Evolutionary conservation across 2,113 vertebrate genomes (phyloP).

Genomic region (Corvus cornix): DNA sequence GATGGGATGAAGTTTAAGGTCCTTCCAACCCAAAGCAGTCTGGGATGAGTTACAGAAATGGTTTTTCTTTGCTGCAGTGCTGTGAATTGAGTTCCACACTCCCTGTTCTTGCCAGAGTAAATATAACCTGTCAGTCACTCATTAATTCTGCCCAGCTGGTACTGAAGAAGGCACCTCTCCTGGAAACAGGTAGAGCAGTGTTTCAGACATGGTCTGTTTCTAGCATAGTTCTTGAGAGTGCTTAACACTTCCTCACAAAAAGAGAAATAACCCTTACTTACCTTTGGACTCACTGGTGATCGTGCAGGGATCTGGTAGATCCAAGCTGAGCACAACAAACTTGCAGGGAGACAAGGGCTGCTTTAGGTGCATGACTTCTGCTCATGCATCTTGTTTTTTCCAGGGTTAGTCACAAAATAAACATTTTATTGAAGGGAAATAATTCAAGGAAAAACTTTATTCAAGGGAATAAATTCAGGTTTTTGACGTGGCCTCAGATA

Average conservation of each 20-base stretch:
- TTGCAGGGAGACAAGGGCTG: neutral
- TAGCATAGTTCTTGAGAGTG: neutral
- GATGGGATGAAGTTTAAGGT: fast-evolving
- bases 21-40: neutral
- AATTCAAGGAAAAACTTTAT: no score
- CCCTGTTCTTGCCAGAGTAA: neutral
- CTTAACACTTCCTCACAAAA: neutral
- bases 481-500: fast-evolving
- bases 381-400: neutral
- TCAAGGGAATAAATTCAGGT: no score
- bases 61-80: neutral
- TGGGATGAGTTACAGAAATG: neutral
- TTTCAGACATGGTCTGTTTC: neutral
- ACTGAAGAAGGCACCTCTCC: neutral
- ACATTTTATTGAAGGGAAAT: no score
- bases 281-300: neutral
- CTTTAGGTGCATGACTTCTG: neutral
- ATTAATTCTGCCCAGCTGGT: neutral
- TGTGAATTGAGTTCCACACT: neutral
- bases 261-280: neutral
- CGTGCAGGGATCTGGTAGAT: neutral
- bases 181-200: neutral
- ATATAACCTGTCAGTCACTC: neutral
- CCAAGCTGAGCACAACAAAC: neutral
- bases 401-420: neutral